These are phyloP conservation scores for Hormiphora californensis DNA, from an alignment of 37 sponge, comb jelly and placozoan species.

Conservation along the genomic window DNA sequence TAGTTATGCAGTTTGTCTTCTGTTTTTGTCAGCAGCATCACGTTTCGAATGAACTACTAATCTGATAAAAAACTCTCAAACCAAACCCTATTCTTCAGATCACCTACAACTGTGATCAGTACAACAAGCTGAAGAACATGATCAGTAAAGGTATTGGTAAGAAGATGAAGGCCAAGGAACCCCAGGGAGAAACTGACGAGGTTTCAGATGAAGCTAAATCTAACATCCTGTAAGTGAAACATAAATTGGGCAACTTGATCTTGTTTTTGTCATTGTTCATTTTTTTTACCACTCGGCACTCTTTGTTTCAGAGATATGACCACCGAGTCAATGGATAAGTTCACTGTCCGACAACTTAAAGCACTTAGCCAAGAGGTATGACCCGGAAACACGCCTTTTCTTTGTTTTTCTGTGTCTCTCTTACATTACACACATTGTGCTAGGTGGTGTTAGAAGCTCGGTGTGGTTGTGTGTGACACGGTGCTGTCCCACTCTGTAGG, in stretches of 20 bases:
- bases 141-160: constrained; percentile 75
- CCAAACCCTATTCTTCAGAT: too few species aligned
- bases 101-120: constrained; percentile 66
- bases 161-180: constrained; percentile 78
- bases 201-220: constrained; percentile 48
- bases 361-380: not conserved
- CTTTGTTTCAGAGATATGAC: not conserved
- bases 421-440: too few species aligned
- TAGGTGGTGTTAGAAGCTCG: too few species aligned
- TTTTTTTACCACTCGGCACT: not conserved
- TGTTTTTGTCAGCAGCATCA: too few species aligned
- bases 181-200: constrained; percentile 23
- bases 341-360: not conserved
- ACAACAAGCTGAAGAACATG: constrained; percentile 80
- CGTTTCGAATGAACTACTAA: too few species aligned
- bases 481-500: too few species aligned
- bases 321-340: constrained; percentile 22
- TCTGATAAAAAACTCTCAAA: too few species aligned
- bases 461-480: too few species aligned
- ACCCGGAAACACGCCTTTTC: too few species aligned
- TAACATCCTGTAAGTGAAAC: not conserved
- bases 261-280: not conserved
- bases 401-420: too few species aligned
- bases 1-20: too few species aligned
- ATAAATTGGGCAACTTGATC: not conserved